These are phyloP conservation scores for Pseudomugil tenellus DNA, from an alignment of 2,797 vertebrate species.

Conservation along the genomic window DNA sequence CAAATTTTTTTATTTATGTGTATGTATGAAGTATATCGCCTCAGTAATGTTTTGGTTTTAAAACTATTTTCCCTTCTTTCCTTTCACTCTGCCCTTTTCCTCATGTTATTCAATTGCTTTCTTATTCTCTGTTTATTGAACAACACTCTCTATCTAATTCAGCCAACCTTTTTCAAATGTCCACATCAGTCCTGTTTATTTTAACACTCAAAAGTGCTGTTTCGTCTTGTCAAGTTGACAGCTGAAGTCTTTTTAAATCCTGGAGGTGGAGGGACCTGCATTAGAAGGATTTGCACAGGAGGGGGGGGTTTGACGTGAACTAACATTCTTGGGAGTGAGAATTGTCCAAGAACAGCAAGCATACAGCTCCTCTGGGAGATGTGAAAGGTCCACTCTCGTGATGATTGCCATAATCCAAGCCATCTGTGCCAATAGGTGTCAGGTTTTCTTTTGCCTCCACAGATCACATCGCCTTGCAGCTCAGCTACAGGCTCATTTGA, in stretches of 20 bases:
- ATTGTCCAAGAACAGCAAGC: constrained; percentile 83
- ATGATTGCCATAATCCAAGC: constrained; percentile 83
- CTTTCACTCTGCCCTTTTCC: constrained; percentile 44
- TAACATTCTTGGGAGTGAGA: constrained; percentile 76
- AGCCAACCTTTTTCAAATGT: constrained; percentile 61
- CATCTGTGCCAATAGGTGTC: constrained; percentile 83
- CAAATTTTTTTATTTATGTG: background rate
- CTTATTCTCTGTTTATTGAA: constrained; percentile 41
- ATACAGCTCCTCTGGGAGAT: constrained; percentile 74
- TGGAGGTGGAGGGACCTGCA: constrained; percentile 30
- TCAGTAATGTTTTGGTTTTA: background rate
- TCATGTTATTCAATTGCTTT: constrained; percentile 34
- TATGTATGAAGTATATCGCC: background rate
- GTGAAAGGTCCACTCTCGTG: constrained; percentile 68
- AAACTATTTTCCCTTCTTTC: constrained; percentile 8
- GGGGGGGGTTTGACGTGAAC: constrained; percentile 52
- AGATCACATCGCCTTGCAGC: constrained; percentile 51
- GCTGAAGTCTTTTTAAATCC: constrained; percentile 65
- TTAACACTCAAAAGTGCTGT: constrained; percentile 62
- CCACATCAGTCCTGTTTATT: constrained; percentile 69
- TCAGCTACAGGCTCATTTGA: constrained; percentile 58
- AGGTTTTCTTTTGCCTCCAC: constrained; percentile 75
- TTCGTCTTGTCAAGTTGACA: constrained; percentile 68
- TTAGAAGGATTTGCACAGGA: constrained; percentile 36
- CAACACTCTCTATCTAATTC: constrained; percentile 57